These are phyloP conservation scores for Polypterus senegalus DNA, from an alignment of 2,113 vertebrate genomes.

Conservation along the genomic window DNA sequence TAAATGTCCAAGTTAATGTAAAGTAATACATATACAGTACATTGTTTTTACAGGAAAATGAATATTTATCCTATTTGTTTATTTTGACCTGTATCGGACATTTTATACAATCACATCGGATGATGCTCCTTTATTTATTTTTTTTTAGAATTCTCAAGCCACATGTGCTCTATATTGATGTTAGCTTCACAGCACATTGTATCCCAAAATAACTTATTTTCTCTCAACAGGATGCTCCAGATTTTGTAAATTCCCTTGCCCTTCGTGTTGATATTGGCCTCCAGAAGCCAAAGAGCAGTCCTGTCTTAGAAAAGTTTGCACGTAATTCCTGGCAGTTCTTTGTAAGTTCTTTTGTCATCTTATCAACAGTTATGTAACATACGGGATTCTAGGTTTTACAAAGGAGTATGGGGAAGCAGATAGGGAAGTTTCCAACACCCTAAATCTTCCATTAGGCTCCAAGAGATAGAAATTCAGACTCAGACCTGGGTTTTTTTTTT, in stretches of 20 bases:
- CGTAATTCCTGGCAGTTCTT: slow-evolving; percentile 58
- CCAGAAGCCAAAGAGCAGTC: slow-evolving; percentile 49
- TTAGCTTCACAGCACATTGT: not conserved
- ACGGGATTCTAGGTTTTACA: not conserved
- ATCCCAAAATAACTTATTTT: not conserved
- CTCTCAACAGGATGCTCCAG: slow-evolving; percentile 56
- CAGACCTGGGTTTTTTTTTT: too few species aligned
- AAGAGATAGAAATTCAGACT: too few species aligned
- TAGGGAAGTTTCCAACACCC: not conserved
- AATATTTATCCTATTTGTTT: too few species aligned
- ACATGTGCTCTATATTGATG: not conserved
- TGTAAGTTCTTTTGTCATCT: slow-evolving; percentile 48
- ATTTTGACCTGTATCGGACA: too few species aligned
- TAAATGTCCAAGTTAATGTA: too few species aligned
- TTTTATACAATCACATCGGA: too few species aligned
- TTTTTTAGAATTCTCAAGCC: too few species aligned
- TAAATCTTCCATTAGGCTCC: too few species aligned
- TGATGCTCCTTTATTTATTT: too few species aligned
- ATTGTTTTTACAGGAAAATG: too few species aligned
- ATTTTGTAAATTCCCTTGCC: slow-evolving; percentile 64
- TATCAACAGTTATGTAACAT: too few species aligned
- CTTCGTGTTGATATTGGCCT: slow-evolving; percentile 65
- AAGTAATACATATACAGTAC: too few species aligned
- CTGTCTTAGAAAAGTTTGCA: slow-evolving; percentile 62
- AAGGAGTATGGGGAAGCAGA: not conserved